Evolutionary conservation across 2,797 vertebrate species (phyloP).

Genomic region (Pseudochromis fuscus): DNA sequence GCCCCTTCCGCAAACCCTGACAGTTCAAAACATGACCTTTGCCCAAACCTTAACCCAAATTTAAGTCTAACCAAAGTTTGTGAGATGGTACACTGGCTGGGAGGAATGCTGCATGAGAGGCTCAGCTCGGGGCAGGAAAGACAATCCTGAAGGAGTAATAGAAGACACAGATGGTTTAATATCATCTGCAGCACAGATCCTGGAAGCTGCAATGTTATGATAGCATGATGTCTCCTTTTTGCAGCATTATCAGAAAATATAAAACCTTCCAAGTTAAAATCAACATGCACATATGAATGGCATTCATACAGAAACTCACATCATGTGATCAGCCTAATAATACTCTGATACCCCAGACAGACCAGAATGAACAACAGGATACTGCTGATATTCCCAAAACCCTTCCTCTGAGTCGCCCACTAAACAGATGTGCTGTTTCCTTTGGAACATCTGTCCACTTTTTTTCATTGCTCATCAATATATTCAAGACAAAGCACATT

Average conservation of each 20-base stretch:
- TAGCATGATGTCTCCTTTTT: neutral
- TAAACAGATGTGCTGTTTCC: slow-evolving; percentile 29
- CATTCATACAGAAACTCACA: neutral
- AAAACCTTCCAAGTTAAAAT: neutral
- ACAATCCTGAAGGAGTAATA: slow-evolving; percentile 1
- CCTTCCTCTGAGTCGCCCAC: slow-evolving; percentile 5
- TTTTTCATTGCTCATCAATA: neutral
- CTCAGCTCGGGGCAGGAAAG: neutral
- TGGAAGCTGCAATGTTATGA: neutral
- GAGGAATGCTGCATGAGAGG: slow-evolving; percentile 8
- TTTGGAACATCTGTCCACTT: slow-evolving; percentile 17
- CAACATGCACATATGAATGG: neutral
- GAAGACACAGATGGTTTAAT: slow-evolving; percentile 2
- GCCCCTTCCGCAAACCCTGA: slow-evolving; percentile 4
- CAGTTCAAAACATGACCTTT: slow-evolving; percentile 34
- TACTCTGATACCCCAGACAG: neutral
- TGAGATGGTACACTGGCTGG: neutral
- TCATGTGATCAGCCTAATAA: neutral
- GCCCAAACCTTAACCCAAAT: slow-evolving; percentile 10
- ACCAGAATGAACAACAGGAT: slow-evolving; percentile 15
- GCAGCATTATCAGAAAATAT: neutral
- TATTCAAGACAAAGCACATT: neutral
- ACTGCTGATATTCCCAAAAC: slow-evolving; percentile 16
- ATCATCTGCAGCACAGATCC: slow-evolving; percentile 7
- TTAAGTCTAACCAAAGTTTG: neutral